Evolutionary conservation across 2,888 invertebrate genomes (phyloP).

Genomic region (Acheta domesticus): DNA sequence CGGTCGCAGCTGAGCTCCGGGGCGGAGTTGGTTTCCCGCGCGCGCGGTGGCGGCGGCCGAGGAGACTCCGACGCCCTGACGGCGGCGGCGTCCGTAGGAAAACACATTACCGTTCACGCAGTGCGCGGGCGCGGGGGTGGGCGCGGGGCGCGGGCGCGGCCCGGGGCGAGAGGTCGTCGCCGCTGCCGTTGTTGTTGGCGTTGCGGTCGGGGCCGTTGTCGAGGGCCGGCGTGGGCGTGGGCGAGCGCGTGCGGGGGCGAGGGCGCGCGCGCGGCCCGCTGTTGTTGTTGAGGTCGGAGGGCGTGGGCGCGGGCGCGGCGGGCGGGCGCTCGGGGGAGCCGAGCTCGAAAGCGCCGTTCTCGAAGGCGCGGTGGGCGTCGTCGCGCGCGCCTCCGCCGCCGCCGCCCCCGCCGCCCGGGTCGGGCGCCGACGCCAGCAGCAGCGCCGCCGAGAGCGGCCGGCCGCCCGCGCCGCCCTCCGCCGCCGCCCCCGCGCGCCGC

Average conservation of each 20-base stretch:
- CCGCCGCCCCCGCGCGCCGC: background rate
- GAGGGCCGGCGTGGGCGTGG: background rate
- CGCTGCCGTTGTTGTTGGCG: background rate
- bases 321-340: background rate
- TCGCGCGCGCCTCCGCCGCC: background rate
- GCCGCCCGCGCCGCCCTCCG: background rate
- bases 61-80: background rate
- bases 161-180: background rate
- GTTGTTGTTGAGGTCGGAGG: background rate
- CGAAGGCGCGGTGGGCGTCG: constrained; percentile 18
- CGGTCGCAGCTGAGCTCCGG: background rate
- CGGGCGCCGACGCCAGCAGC: constrained; percentile 18
- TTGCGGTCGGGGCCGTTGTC: background rate
- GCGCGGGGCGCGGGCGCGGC: background rate
- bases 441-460: background rate
- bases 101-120: background rate
- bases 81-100: background rate
- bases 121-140: background rate
- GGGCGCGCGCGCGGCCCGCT: background rate
- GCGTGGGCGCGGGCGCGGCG: background rate
- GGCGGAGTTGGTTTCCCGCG: background rate
- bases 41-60: background rate
- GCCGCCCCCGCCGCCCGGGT: background rate
- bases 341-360: constrained; percentile 27
- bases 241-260: background rate